These are phyloP conservation scores for Lepidurus couesii DNA, from an alignment of 1,140 invertebrate genomes.

Conservation along the genomic window DNA sequence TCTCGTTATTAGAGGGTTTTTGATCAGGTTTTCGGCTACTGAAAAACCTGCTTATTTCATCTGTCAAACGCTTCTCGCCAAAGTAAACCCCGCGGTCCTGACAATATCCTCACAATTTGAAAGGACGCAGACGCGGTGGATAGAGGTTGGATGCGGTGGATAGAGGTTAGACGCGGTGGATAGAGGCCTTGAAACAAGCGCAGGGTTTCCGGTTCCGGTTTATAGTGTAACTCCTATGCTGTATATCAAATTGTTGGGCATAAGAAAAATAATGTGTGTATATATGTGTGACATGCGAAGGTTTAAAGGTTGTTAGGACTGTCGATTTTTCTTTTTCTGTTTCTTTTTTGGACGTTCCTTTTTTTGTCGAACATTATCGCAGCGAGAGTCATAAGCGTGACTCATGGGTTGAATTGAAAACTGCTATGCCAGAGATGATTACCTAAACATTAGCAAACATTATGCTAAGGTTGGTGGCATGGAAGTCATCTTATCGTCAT, in stretches of 20 bases:
- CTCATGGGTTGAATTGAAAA: conserved; percentile 5
- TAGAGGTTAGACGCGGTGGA: neutral
- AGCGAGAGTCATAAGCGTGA: neutral
- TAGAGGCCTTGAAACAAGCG: neutral
- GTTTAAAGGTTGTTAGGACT: neutral
- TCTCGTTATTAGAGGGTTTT: neutral
- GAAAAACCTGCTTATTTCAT: neutral
- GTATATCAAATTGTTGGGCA: neutral
- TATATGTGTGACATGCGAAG: neutral
- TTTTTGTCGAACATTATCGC: neutral
- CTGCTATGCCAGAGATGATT: neutral
- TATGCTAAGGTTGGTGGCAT: neutral
- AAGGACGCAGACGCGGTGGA: neutral
- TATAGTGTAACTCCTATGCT: neutral
- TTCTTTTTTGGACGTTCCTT: neutral
- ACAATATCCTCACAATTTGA: neutral
- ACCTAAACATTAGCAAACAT: conserved; percentile 14
- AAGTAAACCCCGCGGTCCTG: neutral
- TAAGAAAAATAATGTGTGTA: neutral
- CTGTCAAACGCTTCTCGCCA: neutral
- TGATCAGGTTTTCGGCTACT: neutral
- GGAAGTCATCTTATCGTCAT: neutral
- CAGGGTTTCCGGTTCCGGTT: conserved; percentile 12
- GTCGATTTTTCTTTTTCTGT: neutral
- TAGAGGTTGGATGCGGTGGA: no score